A percentile compares a stretch with the other conserved stretches of the same genome.
Conservation (phyloP, 2,797 vertebrate species). For the Poecilia velifera region DNA sequence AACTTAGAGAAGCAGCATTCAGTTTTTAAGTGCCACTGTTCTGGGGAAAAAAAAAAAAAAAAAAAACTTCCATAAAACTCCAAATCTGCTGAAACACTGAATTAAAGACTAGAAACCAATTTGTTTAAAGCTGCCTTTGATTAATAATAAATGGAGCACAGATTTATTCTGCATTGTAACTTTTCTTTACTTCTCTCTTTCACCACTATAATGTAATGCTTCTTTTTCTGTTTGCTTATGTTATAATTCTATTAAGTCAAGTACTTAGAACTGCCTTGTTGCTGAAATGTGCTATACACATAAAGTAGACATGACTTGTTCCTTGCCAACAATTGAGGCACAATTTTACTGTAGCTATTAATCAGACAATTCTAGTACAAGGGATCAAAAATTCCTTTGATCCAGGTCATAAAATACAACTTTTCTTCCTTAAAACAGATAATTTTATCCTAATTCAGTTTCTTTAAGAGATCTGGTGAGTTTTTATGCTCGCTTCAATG, state of each 20-base stretch:
- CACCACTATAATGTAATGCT: no score
- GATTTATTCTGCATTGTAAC: no score
- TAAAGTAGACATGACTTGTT: background rate
- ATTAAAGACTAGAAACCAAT: no score
- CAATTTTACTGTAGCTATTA: background rate
- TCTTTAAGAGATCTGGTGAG: conserved; percentile 15
- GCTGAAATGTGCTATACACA: no score
- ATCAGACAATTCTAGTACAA: background rate
- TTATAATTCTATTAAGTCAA: background rate
- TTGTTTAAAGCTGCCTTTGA: no score
- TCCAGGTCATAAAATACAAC: background rate
- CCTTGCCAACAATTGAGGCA: background rate
- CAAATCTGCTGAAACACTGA: no score
- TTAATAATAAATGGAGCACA: no score
- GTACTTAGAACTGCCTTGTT: background rate
- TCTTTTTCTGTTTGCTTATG: background rate
- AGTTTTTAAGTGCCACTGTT: no score
- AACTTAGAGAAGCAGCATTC: no score
- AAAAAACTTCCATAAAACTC: no score
- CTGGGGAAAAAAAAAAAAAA: no score
- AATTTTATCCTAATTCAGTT: conserved; percentile 6
- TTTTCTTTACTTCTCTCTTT: no score
- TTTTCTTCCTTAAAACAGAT: conserved; percentile 1
- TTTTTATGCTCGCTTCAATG: background rate
- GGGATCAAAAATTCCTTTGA: background rate